Conservation (phyloP, 37 sponge, comb jelly and placozoan genomes). For the Amphimedon queenslandica region DNA sequence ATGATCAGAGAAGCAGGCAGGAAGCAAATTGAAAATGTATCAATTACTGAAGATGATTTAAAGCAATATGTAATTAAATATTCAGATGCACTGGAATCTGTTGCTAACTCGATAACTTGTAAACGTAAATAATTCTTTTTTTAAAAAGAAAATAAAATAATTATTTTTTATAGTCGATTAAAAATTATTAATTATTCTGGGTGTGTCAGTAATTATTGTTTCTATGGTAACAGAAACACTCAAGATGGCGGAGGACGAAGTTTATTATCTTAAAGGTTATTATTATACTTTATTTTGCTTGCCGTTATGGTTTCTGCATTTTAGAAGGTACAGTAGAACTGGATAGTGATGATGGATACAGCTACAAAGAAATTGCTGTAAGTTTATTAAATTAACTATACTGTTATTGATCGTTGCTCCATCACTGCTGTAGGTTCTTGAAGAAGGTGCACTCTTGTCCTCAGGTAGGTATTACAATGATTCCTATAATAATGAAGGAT, state of each 20-base stretch:
- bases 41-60: background rate
- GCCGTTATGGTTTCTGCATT: background rate
- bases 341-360: constrained; percentile 63
- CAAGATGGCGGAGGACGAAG: constrained; percentile 12
- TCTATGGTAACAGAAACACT: background rate
- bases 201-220: background rate
- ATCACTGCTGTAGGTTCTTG: constrained; percentile 19
- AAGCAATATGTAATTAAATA: background rate
- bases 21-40: background rate
- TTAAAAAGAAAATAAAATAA: no score
- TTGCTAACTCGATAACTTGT: background rate
- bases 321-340: constrained; percentile 48
- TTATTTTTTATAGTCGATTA: no score
- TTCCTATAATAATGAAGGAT: background rate
- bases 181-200: no score
- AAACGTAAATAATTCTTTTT: background rate
- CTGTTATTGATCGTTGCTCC: background rate
- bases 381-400: background rate
- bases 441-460: constrained; percentile 7
- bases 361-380: constrained; percentile 46
- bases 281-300: background rate
- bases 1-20: no score
- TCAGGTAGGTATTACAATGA: constrained; percentile 10
- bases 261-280: constrained; percentile 32
- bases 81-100: background rate